phyloP scores from a whole-genome alignment of 2,888 invertebrate species.

The Drosophila mercatorum region DNA sequence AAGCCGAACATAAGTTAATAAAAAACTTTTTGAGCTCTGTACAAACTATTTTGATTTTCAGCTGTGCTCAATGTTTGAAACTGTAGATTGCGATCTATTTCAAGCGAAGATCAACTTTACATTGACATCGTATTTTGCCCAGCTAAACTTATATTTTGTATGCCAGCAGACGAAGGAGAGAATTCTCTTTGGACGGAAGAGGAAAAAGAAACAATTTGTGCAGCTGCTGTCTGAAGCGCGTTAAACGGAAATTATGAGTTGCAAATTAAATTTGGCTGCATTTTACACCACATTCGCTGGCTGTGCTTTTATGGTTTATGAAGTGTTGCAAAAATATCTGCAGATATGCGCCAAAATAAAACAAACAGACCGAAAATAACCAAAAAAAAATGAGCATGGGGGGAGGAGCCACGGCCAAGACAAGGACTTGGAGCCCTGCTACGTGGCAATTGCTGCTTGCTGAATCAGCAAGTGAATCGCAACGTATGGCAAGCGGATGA shows the following conservation, averaged over 20 bases:
- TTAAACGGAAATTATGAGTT: conserved; percentile 66
- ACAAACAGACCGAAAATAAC: conserved; percentile 40
- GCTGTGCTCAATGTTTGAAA: too few relatives aligned
- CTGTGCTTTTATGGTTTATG: conserved; percentile 73
- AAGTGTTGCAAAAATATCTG: conserved; percentile 74
- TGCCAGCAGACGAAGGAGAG: background rate
- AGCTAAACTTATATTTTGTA: background rate
- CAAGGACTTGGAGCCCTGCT: conserved; percentile 21
- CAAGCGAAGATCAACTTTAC: too few relatives aligned
- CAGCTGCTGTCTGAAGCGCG: conserved; percentile 48
- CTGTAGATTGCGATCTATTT: too few relatives aligned
- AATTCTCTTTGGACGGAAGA: background rate
- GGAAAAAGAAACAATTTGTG: conserved; percentile 34
- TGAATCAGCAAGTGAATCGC: conserved; percentile 61
- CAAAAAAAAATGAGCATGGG: conserved; percentile 19
- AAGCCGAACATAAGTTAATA: too few relatives aligned
- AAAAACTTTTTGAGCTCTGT: too few relatives aligned
- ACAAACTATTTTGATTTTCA: too few relatives aligned
- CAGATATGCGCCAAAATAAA: conserved; percentile 62
- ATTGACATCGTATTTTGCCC: background rate
- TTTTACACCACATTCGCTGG: conserved; percentile 59
- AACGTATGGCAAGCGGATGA: conserved; percentile 54
- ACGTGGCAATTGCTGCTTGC: conserved; percentile 55
- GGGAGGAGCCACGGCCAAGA: conserved; percentile 10
- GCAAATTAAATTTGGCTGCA: conserved; percentile 74